phyloP scores from a whole-genome alignment of 2,888 invertebrate genomes.

The Myathropa florea region DNA sequence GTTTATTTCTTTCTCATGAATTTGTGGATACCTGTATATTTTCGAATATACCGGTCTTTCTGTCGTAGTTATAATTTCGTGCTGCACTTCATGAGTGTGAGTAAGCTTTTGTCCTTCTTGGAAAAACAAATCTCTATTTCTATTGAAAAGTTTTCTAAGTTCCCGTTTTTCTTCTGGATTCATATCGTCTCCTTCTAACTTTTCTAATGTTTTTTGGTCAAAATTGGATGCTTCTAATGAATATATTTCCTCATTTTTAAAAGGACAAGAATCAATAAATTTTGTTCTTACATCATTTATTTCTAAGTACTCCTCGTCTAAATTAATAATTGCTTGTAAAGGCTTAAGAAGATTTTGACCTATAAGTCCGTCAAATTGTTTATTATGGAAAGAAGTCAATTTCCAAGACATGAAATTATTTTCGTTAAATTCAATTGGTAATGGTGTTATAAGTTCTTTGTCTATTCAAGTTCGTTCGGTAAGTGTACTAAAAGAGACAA shows the following conservation, averaged over 20 bases:
- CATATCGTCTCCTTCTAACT: slow-evolving; percentile 28
- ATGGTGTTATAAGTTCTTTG: no score
- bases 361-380: neutral
- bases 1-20: neutral
- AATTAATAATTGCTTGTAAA: neutral
- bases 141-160: slow-evolving; percentile 26
- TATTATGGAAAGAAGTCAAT: neutral
- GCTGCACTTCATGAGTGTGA: no score
- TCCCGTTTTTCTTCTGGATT: slow-evolving; percentile 7
- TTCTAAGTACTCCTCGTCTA: neutral
- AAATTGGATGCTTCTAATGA: no score
- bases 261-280: neutral
- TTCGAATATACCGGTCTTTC: slow-evolving; percentile 51
- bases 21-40: slow-evolving; percentile 36
- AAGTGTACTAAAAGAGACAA: no score
- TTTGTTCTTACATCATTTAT: neutral
- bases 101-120: slow-evolving; percentile 38
- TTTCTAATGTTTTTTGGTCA: slow-evolving; percentile 7
- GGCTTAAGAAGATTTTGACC: slow-evolving; percentile 1
- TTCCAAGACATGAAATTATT: neutral
- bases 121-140: slow-evolving; percentile 40
- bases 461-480: no score
- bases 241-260: neutral
- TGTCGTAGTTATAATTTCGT: no score
- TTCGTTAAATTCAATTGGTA: no score